phyloP scores from a whole-genome alignment of 2,113 vertebrate species.

The Steatornis caripensis region DNA sequence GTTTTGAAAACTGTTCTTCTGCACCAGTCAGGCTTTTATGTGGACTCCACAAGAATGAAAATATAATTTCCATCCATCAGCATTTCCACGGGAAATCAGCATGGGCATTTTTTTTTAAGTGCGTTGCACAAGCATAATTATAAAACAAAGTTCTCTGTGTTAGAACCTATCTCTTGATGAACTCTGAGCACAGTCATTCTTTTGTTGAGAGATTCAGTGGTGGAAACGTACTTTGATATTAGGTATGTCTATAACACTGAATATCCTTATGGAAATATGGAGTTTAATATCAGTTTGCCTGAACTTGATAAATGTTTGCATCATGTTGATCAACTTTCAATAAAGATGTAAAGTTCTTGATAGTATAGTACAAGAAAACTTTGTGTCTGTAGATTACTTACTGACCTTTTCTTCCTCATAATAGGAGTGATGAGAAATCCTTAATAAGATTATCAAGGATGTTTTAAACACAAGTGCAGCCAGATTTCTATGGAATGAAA shows the following conservation, averaged over 20 bases:
- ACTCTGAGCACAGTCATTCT: neutral
- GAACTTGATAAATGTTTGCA: neutral
- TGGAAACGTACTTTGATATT: neutral
- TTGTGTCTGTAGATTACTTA: constrained; percentile 6
- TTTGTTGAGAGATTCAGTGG: neutral
- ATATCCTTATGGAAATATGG: neutral
- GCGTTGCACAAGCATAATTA: neutral
- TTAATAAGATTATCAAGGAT: neutral
- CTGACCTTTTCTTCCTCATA: constrained; percentile 11
- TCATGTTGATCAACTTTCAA: neutral
- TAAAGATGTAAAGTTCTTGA: neutral
- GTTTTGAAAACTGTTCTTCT: neutral
- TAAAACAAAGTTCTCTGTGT: neutral
- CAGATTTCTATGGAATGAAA: neutral
- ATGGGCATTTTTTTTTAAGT: neutral
- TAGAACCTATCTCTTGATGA: neutral
- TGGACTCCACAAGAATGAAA: neutral
- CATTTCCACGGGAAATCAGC: neutral
- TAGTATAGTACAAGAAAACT: constrained; percentile 36
- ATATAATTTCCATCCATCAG: neutral
- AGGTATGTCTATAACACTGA: neutral
- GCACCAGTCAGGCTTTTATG: neutral
- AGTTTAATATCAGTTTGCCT: neutral
- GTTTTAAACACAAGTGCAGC: constrained; percentile 20
- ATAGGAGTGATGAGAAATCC: neutral